Evolutionary conservation across 2,888 invertebrate genomes (phyloP).

Genomic region (Vannuccia rotundouncinata): DNA sequence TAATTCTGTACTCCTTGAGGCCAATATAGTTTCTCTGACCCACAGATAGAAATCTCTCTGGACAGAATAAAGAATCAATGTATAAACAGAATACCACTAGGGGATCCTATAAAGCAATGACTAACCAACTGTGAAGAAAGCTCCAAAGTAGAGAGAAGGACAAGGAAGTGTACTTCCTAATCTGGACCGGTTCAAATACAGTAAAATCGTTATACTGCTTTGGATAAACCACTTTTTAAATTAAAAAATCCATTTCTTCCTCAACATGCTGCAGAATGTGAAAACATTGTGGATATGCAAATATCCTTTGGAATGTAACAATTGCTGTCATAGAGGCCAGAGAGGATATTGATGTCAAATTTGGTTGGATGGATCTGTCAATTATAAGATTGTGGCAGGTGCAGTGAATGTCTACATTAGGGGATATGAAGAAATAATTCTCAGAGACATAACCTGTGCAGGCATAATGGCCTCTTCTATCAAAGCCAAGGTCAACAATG

Average conservation of each 20-base stretch:
- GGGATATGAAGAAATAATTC: not conserved
- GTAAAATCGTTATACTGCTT: not conserved
- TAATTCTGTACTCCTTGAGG: not conserved
- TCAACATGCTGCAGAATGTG: not conserved
- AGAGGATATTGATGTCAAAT: not conserved
- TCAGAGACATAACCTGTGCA: not conserved
- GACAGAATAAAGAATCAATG: too few species aligned
- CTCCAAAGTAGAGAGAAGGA: not conserved
- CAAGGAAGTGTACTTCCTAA: not conserved
- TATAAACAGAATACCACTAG: not conserved
- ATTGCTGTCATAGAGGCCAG: not conserved
- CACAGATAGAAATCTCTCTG: not conserved
- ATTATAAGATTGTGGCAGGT: not conserved
- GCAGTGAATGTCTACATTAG: not conserved
- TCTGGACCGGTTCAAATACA: not conserved
- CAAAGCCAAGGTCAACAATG: not conserved
- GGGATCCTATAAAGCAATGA: not conserved
- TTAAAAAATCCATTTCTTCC: not conserved
- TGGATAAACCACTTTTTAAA: not conserved
- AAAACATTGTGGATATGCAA: not conserved
- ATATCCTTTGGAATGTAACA: not conserved
- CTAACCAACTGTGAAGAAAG: not conserved
- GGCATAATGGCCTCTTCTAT: slow-evolving; percentile 12
- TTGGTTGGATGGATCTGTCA: not conserved
- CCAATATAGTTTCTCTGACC: not conserved